Percentiles rank a stretch among this genome's conserved stretches.
phyloP scores from a whole-genome alignment of 2,888 invertebrate species.

The Apamea epomidion region DNA sequence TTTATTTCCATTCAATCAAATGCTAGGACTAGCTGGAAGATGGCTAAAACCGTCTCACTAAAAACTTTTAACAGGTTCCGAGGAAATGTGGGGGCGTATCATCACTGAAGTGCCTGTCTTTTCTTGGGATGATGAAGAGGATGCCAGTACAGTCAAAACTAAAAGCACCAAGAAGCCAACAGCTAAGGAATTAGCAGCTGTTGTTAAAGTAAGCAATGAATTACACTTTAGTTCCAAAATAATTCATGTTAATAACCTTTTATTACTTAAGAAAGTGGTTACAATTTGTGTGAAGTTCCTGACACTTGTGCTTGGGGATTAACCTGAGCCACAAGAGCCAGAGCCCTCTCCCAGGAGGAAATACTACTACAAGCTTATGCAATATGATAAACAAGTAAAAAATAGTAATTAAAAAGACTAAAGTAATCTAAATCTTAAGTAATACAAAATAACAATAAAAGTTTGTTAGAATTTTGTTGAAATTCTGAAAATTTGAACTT shows the following conservation, averaged over 20 bases:
- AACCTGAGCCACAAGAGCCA: too few relatives aligned
- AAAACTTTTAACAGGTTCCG: conserved; percentile 28
- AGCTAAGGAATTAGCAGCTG: conserved; percentile 73
- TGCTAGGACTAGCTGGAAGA: not conserved
- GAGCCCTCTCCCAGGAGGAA: too few relatives aligned
- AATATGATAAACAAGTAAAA: too few relatives aligned
- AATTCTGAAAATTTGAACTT: not conserved
- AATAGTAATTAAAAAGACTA: too few relatives aligned
- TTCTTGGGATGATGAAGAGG: conserved; percentile 85
- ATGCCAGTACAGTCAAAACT: conserved; percentile 79
- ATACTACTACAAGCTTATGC: too few relatives aligned
- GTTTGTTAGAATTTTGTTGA: too few relatives aligned
- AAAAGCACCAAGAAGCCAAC: conserved; percentile 80
- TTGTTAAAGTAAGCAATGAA: conserved; percentile 68
- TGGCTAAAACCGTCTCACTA: not conserved
- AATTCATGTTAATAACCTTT: too few relatives aligned
- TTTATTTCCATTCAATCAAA: not conserved
- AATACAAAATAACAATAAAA: too few relatives aligned
- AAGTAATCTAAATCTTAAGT: too few relatives aligned
- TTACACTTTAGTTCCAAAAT: not conserved
- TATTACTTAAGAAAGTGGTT: too few relatives aligned
- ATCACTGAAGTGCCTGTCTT: conserved; percentile 77
- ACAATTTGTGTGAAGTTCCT: too few relatives aligned
- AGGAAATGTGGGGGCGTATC: conserved; percentile 76
- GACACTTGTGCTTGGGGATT: too few relatives aligned